These are phyloP conservation scores for Poecilus cupreus DNA, from an alignment of 2,888 invertebrate species.

Conservation along the genomic window DNA sequence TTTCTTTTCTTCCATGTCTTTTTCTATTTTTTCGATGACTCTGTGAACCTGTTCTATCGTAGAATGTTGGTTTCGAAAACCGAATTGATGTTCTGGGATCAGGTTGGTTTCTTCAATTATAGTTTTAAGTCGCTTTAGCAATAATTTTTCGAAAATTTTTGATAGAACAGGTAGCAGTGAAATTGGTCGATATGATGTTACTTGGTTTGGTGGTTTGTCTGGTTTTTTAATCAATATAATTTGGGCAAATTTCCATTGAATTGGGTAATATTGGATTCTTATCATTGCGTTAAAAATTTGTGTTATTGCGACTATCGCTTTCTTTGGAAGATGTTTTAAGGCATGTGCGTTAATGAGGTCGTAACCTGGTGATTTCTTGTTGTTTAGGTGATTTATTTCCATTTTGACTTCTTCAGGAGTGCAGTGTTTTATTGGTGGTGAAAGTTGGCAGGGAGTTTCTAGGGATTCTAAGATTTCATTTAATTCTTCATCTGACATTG, in stretches of 20 bases:
- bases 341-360: not conserved
- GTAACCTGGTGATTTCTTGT: not conserved
- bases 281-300: not conserved
- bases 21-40: not conserved
- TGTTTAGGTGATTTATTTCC: not conserved
- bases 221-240: conserved; percentile 60
- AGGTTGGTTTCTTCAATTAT: conserved; percentile 59
- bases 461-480: not conserved
- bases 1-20: no score
- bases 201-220: conserved; percentile 61
- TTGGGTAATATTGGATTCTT: no score
- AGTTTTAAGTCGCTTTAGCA: conserved; percentile 59
- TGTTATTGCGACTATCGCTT: not conserved
- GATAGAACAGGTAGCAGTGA: conserved; percentile 62
- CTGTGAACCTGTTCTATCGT: conserved; percentile 63
- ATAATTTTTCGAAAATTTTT: conserved; percentile 63
- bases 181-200: conserved; percentile 63
- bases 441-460: not conserved
- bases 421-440: not conserved
- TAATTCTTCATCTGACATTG: not conserved
- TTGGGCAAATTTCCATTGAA: not conserved
- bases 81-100: conserved; percentile 63
- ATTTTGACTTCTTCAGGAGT: not conserved
- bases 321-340: not conserved
- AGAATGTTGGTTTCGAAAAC: conserved; percentile 61